A percentile compares a stretch with the other conserved stretches of the same genome.
Evolutionary conservation across 1,140 invertebrate genomes (phyloP).

Genomic region (Apis mellifera): Amel_HAv3.1 CM009933.2:13512001-13512500

Average conservation of each 20-base stretch:
- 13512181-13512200: conserved; percentile 54
- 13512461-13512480: background rate
- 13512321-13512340: conserved; percentile 1
- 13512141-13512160: background rate
- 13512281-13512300: background rate
- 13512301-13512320: conserved; percentile 16
- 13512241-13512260: background rate
- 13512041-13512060: no score
- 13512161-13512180: conserved; percentile 17
- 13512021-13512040: no score
- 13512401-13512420: conserved; percentile 14
- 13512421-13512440: conserved; percentile 23
- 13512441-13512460: conserved; percentile 8
- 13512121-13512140: no score
- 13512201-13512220: conserved; percentile 74
- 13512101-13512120: no score
- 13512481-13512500: conserved; percentile 17
- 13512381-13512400: background rate
- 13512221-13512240: conserved; percentile 18
- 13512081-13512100: no score
- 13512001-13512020: no score
- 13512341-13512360: background rate
- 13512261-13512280: background rate
- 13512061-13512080: no score
- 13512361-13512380: conserved; percentile 16